These are phyloP conservation scores for Dynastes tityus DNA, from an alignment of 2,888 invertebrate species.

Conservation along the genomic window DNA sequence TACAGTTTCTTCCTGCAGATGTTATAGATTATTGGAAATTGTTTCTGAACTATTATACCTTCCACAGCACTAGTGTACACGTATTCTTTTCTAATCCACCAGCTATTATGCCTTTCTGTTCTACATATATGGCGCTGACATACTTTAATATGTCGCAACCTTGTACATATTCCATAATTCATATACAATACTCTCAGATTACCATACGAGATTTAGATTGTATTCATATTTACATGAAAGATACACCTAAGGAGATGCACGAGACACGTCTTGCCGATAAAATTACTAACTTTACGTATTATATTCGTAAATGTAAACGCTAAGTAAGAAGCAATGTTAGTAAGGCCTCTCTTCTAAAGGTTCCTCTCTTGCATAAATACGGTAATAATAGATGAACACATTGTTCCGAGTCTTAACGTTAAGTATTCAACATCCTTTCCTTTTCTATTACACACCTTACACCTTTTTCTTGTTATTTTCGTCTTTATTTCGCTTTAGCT, in stretches of 20 bases:
- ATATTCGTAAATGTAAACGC: not conserved
- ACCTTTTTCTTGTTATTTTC: slow-evolving; percentile 13
- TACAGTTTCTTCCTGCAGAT: too few relatives aligned
- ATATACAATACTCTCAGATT: slow-evolving; percentile 23
- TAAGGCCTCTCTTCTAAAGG: not conserved
- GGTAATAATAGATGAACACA: slow-evolving; percentile 28
- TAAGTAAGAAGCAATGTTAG: not conserved
- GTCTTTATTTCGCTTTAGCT: slow-evolving; percentile 1
- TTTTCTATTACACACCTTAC: not conserved
- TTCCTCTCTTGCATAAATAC: slow-evolving; percentile 27
- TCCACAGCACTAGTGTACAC: too few relatives aligned
- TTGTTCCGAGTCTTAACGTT: slow-evolving; percentile 17
- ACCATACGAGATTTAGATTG: slow-evolving; percentile 26
- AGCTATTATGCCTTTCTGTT: too few relatives aligned
- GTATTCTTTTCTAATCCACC: too few relatives aligned
- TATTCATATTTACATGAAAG: slow-evolving; percentile 33
- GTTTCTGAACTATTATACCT: too few relatives aligned
- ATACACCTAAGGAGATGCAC: slow-evolving; percentile 25
- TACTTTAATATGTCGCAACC: slow-evolving; percentile 20
- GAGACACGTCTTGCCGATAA: slow-evolving; percentile 32
- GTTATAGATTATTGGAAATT: too few relatives aligned
- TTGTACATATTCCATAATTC: slow-evolving; percentile 8
- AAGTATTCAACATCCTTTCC: not conserved
- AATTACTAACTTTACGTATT: slow-evolving; percentile 1
- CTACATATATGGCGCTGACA: not conserved